Evolutionary conservation across 2,888 invertebrate genomes (phyloP).

Genomic region (Nemoura dubitans): DNA sequence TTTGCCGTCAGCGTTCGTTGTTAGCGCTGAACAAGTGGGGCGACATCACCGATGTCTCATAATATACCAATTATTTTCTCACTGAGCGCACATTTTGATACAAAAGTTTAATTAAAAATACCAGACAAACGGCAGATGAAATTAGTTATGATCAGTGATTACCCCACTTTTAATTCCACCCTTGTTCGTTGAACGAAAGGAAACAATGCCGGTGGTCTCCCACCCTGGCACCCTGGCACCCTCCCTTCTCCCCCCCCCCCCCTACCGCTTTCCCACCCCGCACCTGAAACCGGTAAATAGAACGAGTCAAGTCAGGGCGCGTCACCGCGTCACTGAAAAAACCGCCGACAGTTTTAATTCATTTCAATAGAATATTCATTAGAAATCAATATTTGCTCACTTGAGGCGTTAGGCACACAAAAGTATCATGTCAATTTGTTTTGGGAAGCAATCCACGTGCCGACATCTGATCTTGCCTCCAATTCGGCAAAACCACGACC

Average conservation of each 20-base stretch:
- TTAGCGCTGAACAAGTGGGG: neutral
- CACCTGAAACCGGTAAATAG: neutral
- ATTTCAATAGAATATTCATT: neutral
- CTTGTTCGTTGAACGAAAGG: neutral
- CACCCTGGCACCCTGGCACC: too few relatives aligned
- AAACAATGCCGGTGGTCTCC: neutral
- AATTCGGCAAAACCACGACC: neutral
- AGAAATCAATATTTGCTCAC: neutral
- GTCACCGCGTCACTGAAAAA: neutral
- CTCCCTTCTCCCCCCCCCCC: neutral
- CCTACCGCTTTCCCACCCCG: neutral
- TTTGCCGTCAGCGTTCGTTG: neutral
- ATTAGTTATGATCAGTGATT: conserved; percentile 7
- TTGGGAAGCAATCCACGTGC: neutral
- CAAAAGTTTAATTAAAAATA: conserved; percentile 2
- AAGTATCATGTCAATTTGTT: neutral
- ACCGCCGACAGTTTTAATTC: neutral
- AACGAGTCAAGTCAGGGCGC: neutral
- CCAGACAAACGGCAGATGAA: neutral
- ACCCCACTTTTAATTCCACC: neutral
- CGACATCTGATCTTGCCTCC: neutral
- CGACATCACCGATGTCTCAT: neutral
- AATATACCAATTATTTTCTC: neutral
- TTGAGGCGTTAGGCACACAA: neutral
- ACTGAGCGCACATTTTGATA: neutral